Percentiles rank a stretch among this genome's conserved stretches.
Conservation (phyloP, 2,797 vertebrate genomes). For the Tenualosa thibaudeaui region DNA sequence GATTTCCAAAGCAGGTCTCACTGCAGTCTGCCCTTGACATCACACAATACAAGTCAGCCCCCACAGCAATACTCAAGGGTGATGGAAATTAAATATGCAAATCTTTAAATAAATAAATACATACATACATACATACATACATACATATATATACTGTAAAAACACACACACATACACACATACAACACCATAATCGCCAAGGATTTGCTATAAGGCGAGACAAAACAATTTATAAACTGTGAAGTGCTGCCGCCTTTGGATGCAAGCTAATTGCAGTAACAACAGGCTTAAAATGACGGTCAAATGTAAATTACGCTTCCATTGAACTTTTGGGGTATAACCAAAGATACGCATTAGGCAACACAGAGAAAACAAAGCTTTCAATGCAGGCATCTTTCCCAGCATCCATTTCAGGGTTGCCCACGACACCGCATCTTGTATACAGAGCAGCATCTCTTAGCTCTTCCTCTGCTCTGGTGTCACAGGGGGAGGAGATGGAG, state of each 20-base stretch:
- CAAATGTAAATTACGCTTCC: conserved; percentile 51
- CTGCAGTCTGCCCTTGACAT: conserved; percentile 7
- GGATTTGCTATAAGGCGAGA: background rate
- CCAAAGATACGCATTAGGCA: conserved; percentile 30
- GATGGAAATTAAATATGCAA: conserved; percentile 21
- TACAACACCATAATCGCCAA: background rate
- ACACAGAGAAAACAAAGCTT: background rate
- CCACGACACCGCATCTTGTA: background rate
- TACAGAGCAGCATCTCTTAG: background rate
- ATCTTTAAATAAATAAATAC: background rate
- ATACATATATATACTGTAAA: background rate
- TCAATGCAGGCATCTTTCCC: background rate
- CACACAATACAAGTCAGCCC: background rate
- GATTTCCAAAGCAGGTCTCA: conserved; percentile 38
- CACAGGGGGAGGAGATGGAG: conserved; percentile 36
- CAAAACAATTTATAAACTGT: background rate
- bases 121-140: background rate
- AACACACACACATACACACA: conserved; percentile 14
- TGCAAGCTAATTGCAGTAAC: background rate
- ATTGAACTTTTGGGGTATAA: conserved; percentile 35
- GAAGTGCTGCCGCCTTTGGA: background rate
- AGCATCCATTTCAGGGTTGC: conserved; percentile 4
- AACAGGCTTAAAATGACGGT: background rate
- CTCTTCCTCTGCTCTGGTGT: background rate
- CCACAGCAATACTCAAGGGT: conserved; percentile 30